Conservation (phyloP, 2,797 vertebrate genomes). For the Epinephelus awoara region DNA sequence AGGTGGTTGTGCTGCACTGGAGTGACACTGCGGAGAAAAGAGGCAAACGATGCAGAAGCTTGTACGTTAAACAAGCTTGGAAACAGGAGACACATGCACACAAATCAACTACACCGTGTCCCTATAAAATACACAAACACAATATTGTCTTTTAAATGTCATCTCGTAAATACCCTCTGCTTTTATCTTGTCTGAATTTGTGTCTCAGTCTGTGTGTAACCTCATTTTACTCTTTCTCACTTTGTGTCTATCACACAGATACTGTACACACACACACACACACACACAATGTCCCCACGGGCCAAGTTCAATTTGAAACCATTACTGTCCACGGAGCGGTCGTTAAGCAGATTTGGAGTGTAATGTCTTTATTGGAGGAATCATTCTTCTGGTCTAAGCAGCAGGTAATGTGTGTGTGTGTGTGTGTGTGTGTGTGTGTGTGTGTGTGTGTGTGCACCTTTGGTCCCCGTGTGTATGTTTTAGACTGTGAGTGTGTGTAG, state of each 20-base stretch:
- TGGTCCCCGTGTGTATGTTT: constrained; percentile 38
- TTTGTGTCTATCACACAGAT: constrained; percentile 49
- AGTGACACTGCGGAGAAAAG: constrained; percentile 50
- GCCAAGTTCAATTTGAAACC: constrained; percentile 95
- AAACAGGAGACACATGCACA: constrained; percentile 4
- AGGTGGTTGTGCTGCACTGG: constrained; percentile 68
- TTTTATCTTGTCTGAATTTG: constrained; percentile 58
- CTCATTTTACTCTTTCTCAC: constrained; percentile 55
- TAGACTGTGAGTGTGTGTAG: constrained; percentile 21
- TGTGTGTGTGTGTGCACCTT: constrained; percentile 27
- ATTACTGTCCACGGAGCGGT: constrained; percentile 92
- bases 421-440: constrained; percentile 35
- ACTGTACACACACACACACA: constrained; percentile 34
- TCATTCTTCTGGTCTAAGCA: constrained; percentile 92
- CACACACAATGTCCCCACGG: constrained; percentile 80
- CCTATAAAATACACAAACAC: constrained; percentile 33
- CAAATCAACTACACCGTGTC: constrained; percentile 4
- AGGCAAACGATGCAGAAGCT: constrained; percentile 24
- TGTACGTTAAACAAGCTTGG: neutral
- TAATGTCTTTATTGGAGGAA: constrained; percentile 97
- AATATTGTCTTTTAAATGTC: constrained; percentile 52
- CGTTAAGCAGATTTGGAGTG: constrained; percentile 91
- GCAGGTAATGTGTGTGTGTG: constrained; percentile 73
- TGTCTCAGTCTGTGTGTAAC: constrained; percentile 51
- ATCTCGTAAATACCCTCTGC: constrained; percentile 27